Percentiles rank a stretch among this genome's conserved stretches.
Evolutionary conservation across 1,140 invertebrate species (phyloP).

Genomic region (Ostrea edulis): DNA sequence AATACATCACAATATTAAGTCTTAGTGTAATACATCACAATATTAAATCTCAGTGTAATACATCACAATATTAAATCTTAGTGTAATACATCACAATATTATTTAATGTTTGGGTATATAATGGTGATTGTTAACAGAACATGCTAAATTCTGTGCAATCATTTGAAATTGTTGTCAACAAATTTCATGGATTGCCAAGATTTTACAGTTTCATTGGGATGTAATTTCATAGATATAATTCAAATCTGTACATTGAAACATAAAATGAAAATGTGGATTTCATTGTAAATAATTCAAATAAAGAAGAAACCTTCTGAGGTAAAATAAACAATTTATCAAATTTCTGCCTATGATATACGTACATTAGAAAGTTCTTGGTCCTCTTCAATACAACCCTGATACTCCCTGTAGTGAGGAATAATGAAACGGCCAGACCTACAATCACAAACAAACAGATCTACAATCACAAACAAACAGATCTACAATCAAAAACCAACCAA

Average conservation of each 20-base stretch:
- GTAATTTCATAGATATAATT: not conserved
- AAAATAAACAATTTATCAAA: too few species aligned
- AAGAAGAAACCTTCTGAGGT: too few species aligned
- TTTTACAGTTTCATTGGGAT: not conserved
- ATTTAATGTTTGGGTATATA: too few species aligned
- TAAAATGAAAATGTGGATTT: not conserved
- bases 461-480: constrained; percentile 1
- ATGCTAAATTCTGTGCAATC: too few species aligned
- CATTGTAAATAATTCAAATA: not conserved
- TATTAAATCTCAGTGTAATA: too few species aligned
- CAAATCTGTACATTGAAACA: not conserved
- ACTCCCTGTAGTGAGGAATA: constrained; percentile 65
- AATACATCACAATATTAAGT: too few species aligned
- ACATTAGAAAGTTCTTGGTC: constrained; percentile 44
- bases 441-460: constrained; percentile 20
- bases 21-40: too few species aligned
- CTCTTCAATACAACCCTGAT: constrained; percentile 59
- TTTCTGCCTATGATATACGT: not conserved
- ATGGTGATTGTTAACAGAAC: too few species aligned
- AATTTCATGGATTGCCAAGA: not conserved
- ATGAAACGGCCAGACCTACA: constrained; percentile 65
- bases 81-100: too few species aligned
- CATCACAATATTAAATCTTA: too few species aligned
- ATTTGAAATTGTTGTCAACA: not conserved
- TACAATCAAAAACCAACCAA: too few species aligned